Conservation (phyloP, 1,140 invertebrate genomes). For the Dendrolimus punctatus region DNA sequence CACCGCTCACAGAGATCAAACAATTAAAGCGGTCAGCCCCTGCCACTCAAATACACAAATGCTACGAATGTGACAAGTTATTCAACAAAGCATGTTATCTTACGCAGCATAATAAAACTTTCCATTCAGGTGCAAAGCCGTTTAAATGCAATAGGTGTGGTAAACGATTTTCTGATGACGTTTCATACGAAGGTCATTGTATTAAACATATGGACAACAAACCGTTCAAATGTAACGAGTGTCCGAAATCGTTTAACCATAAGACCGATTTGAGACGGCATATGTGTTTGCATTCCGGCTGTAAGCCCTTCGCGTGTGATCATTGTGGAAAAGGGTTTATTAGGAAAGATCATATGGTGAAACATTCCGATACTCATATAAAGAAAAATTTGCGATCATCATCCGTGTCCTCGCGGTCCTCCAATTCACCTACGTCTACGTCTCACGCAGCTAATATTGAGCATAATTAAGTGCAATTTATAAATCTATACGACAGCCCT, state of each 20-base stretch:
- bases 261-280: conserved; percentile 93
- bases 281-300: conserved; percentile 87
- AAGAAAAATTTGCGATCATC: conserved; percentile 52
- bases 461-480: neutral
- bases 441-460: conserved; percentile 9
- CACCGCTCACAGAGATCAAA: conserved; percentile 61
- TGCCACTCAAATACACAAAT: conserved; percentile 76
- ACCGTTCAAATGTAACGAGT: conserved; percentile 90
- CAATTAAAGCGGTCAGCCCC: conserved; percentile 47
- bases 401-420: conserved; percentile 24
- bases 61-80: conserved; percentile 86
- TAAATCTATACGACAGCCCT: too few species aligned
- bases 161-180: conserved; percentile 83
- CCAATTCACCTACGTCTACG: conserved; percentile 30
- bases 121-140: conserved; percentile 88
- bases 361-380: conserved; percentile 90
- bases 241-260: conserved; percentile 87
- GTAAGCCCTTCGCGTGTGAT: conserved; percentile 86
- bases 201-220: conserved; percentile 87
- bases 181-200: conserved; percentile 79
- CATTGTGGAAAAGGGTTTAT: conserved; percentile 92
- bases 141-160: conserved; percentile 89
- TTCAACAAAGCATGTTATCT: conserved; percentile 91
- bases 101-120: conserved; percentile 92
- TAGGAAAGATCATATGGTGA: conserved; percentile 95